Evolutionary conservation across 2,113 vertebrate genomes (phyloP).

Genomic region (Microtus richardsoni): DNA sequence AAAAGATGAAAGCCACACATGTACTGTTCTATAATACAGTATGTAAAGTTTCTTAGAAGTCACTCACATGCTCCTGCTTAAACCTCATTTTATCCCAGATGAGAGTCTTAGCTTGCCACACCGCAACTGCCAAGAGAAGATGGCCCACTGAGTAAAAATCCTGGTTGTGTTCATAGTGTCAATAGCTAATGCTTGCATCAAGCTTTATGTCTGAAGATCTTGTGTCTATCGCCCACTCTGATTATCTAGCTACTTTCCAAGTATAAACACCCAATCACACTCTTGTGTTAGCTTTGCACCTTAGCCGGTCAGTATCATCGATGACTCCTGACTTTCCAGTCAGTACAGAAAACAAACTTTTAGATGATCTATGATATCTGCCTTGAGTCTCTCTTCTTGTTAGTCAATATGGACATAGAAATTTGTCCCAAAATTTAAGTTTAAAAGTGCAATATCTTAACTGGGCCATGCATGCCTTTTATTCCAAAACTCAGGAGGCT

Average conservation of each 20-base stretch:
- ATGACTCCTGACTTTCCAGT: background rate
- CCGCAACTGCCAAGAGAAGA: background rate
- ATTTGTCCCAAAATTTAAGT: background rate
- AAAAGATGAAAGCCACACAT: background rate
- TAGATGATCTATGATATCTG: background rate
- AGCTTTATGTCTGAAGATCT: background rate
- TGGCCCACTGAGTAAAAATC: background rate
- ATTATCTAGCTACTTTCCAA: background rate
- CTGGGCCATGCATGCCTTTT: background rate
- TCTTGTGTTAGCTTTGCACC: background rate
- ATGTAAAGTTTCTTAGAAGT: background rate
- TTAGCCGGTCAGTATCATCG: background rate
- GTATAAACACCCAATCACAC: too few relatives aligned
- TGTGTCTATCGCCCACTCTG: background rate
- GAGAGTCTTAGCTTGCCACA: background rate
- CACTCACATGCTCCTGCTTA: background rate
- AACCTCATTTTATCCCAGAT: background rate
- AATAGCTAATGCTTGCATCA: background rate
- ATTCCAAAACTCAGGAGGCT: background rate
- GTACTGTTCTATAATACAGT: background rate
- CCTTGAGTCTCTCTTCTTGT: background rate
- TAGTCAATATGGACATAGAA: background rate
- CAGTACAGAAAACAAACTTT: background rate
- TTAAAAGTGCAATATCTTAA: background rate
- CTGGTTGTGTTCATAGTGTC: background rate